Base-by-base conservation (phyloP, 2,797 vertebrate genomes). In the Phataginus tricuspis region DNA sequence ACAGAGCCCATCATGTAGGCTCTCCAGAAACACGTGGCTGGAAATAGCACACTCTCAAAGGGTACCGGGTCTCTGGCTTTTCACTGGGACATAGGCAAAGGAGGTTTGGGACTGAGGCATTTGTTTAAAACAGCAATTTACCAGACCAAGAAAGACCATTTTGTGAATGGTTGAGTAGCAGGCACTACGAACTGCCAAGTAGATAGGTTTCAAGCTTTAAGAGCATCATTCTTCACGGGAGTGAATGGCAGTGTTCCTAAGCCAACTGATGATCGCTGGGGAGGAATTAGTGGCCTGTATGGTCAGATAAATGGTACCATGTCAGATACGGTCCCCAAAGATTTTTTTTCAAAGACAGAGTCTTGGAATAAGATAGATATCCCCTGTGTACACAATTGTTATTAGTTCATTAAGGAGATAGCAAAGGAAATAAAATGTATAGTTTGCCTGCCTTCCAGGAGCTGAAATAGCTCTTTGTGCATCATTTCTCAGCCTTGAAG, bases 331-430 rank as follows among this genome's bases (percentile, higher is more conserved):
- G 42, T 71, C 59, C 68, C 49, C 16, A 42, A 91, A 88, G 64
- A 78, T 25, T 78, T 71, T 57, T 49, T 72, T 49, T 49, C 39
- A 37, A 64, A 90, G 85, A 89, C 85, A 87, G 72, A 95, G 29
- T 37, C 78, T 80, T 90, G 85, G 77, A 77, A 25, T 95, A 69
- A 88, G 74, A 91, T 85, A 92, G 85, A 57, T n/a, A 72, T 74
- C 78, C 86, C 34, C 18, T 21, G 21, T 37, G 19, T 79, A 59
- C 53, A 53, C 66, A 88, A 19, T 78, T 77, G 45, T 29, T 42
- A 34, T 80, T 83, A 79, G 85, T 93, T 92, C 86, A 85, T 80
- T 90, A 88, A 80, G 66, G 69, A 95, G 86, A 84, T 27, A 91
- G 88, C 59, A 27, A 61, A 84, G 42, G 68, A 92, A 94, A 82